A percentile compares a stretch with the other conserved stretches of the same genome.
These are phyloP conservation scores for Nycteola revayana DNA, from an alignment of 2,888 invertebrate genomes.

Conservation along the genomic window DNA sequence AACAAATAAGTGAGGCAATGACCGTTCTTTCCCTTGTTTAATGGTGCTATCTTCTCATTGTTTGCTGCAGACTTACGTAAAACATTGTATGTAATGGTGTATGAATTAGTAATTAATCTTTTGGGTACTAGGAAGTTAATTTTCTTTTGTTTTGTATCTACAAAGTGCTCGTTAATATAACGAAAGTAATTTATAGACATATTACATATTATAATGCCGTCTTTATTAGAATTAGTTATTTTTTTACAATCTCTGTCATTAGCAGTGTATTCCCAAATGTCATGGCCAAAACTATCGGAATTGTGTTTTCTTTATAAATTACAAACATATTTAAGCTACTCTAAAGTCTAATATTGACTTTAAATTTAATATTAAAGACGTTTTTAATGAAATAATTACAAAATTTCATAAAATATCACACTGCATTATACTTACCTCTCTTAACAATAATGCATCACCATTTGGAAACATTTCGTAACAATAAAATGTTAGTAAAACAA, in stretches of 20 bases:
- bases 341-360: no score
- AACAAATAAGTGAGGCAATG: constrained; percentile 74
- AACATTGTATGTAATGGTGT: constrained; percentile 62
- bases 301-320: constrained; percentile 19
- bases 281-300: constrained; percentile 22
- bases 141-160: constrained; percentile 52
- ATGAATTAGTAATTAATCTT: constrained; percentile 68
- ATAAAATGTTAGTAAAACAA: constrained; percentile 42
- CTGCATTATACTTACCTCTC: constrained; percentile 5
- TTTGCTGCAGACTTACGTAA: constrained; percentile 71
- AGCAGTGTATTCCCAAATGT: constrained; percentile 28
- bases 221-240: constrained; percentile 20
- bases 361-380: no score
- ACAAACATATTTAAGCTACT: constrained; percentile 1
- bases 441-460: constrained; percentile 12
- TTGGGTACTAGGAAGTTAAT: constrained; percentile 62
- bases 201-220: no score
- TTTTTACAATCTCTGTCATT: constrained; percentile 29
- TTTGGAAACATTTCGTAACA: constrained; percentile 20
- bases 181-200: constrained; percentile 16
- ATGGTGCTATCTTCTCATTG: constrained; percentile 74
- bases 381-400: no score
- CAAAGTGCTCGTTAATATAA: constrained; percentile 20
- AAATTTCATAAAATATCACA: constrained; percentile 2
- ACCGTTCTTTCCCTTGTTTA: constrained; percentile 65